Conservation (phyloP, 35 echinoderm and acorn worm genomes). For the Lytechinus pictus region DNA sequence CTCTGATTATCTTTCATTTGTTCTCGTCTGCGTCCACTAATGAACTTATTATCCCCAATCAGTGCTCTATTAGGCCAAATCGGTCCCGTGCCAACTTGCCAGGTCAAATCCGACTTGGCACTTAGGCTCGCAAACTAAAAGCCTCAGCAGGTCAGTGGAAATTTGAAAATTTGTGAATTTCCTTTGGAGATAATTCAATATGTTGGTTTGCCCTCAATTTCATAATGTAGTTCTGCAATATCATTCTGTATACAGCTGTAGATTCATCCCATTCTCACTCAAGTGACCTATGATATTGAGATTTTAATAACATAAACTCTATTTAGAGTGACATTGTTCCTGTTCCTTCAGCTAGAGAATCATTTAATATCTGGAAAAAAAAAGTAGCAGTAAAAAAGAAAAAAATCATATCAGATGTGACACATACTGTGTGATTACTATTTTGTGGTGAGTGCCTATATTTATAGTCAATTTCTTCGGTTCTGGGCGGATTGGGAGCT, state of each 20-base stretch:
- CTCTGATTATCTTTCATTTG: background rate
- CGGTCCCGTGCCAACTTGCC: background rate
- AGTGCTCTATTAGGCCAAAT: background rate
- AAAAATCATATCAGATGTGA: no score
- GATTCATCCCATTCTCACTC: no score
- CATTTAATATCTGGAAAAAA: no score
- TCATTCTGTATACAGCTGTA: background rate
- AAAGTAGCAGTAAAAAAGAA: no score
- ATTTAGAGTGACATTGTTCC: background rate
- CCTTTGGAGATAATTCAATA: background rate
- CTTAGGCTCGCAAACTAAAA: background rate
- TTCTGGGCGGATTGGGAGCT: no score
- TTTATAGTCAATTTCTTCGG: no score
- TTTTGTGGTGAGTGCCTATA: no score
- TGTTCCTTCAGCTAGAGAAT: no score
- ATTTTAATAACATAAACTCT: background rate
- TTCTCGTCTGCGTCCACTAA: background rate
- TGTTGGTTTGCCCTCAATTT: background rate
- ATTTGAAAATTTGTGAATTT: background rate
- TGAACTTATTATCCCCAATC: constrained; percentile 1
- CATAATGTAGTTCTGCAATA: background rate
- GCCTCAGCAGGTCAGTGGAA: background rate
- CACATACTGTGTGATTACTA: no score
- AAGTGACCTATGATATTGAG: no score
- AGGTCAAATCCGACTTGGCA: background rate